Evolutionary conservation across 2,888 invertebrate genomes (phyloP), one percentile per base, ranked within the genome.

Genomic region (Eutolmus rufibarbis): DNA sequence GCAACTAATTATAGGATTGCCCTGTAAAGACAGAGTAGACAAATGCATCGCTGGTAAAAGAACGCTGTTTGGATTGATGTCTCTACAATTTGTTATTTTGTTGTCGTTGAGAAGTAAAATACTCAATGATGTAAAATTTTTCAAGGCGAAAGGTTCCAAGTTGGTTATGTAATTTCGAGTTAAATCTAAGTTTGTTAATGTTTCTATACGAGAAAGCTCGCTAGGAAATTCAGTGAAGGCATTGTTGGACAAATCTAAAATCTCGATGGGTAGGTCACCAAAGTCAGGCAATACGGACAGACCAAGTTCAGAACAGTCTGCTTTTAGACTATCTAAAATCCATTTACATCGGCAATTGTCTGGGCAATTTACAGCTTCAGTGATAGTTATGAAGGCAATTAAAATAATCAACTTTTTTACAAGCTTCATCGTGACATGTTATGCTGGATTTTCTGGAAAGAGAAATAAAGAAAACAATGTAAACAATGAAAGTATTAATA

Each of bases 191-290:
- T 92, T 92, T 90, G 94, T 92, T 14, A 96, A 92, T 77, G 93
- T 92, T 9, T 91, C 90, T 88, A 94, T 94, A 2, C 91, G 90
- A 78, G 93, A 92, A 34, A 95, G 91, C 84, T 93, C 92, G 0
- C 90, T 86, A 7, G 96, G 95, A 89, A 96, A 94, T 9, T 92
- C 91, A 3, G 90, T 90, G 88, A 96, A 94, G 74, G 93, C 91
- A 91, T 96, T 96, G 89, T 93, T 93, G 0, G 95, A 95, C 77
- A 96, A 91, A 89, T 95, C 94, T 89, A 96, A 90, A 16, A 94
- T 93, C 90, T 95, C 94, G 51, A 95, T 94, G 19, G 92, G 92
- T 82, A 91, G 89, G 31, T 89, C 89, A 0, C 90, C 89, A 28
- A 92, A 91, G 19, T 88, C 87, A 1, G 92, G 92, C 88, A 90